phyloP scores from a whole-genome alignment of 2,888 invertebrate genomes.

The Nematopogon swammerdamellus region DNA sequence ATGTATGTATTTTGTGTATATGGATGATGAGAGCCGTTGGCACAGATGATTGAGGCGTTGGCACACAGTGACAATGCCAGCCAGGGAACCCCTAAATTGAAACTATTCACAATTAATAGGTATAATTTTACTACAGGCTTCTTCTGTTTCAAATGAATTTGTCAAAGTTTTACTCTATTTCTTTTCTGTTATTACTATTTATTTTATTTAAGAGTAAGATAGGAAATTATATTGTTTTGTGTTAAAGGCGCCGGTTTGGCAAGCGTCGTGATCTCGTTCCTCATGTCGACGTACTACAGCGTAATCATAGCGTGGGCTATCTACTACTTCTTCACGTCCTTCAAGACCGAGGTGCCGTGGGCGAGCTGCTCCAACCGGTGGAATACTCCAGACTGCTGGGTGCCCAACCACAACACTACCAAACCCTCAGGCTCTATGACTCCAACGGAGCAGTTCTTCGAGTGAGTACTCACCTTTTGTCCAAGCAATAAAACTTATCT shows the following conservation, averaged over 20 bases:
- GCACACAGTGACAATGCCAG: no score
- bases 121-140: no score
- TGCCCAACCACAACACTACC: constrained; percentile 64
- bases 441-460: constrained; percentile 89
- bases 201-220: no score
- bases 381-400: constrained; percentile 86
- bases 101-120: no score
- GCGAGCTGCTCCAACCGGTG: constrained; percentile 79
- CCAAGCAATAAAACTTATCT: background rate
- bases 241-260: constrained; percentile 86
- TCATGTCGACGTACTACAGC: constrained; percentile 94
- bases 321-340: constrained; percentile 90
- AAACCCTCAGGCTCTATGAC: constrained; percentile 73
- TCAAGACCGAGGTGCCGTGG: constrained; percentile 88
- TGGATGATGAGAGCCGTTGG: no score
- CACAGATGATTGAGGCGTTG: no score
- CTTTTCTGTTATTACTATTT: no score
- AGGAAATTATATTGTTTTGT: no score
- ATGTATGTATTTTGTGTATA: no score
- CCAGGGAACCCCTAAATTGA: no score
- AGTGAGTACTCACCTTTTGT: constrained; percentile 56
- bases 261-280: constrained; percentile 90
- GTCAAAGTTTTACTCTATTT: no score
- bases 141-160: no score
- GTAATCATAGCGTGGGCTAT: constrained; percentile 93